phyloP scores from a whole-genome alignment of 2,797 vertebrate species.

The Crenichthys baileyi region DNA sequence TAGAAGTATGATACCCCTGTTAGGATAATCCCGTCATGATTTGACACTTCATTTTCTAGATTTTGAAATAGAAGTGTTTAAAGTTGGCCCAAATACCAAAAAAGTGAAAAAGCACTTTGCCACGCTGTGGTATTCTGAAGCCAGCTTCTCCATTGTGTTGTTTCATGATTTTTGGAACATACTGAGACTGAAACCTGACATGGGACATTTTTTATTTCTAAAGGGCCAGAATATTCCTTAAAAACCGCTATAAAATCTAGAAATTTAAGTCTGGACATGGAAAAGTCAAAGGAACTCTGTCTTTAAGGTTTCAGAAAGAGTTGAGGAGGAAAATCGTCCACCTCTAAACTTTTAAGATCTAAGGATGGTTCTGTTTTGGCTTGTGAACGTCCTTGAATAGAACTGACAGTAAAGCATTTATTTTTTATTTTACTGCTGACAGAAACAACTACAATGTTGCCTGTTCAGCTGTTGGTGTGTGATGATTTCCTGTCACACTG shows the following conservation, averaged over 20 bases:
- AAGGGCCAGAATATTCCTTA: not conserved
- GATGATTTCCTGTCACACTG: not conserved
- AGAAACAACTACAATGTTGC: not conserved
- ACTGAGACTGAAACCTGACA: not conserved
- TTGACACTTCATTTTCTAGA: too few species aligned
- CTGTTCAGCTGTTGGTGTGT: not conserved
- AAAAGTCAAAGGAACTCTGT: too few species aligned
- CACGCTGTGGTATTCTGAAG: not conserved
- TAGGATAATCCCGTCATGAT: not conserved
- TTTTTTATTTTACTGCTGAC: not conserved
- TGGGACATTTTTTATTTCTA: not conserved
- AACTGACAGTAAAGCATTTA: too few species aligned
- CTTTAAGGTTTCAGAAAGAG: too few species aligned
- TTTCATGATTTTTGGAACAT: not conserved
- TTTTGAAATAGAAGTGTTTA: not conserved
- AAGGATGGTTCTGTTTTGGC: too few species aligned
- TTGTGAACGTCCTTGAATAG: too few species aligned
- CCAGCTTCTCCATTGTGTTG: not conserved
- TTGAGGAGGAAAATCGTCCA: too few species aligned
- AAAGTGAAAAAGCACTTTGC: not conserved
- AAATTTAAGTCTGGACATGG: too few species aligned
- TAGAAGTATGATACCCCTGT: not conserved
- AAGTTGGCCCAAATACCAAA: not conserved
- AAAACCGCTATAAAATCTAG: too few species aligned
- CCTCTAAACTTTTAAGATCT: too few species aligned